Evolutionary conservation across 2,888 invertebrate species (phyloP), one percentile per base, ranked within the genome.

Genomic region (Neria commutata): DNA sequence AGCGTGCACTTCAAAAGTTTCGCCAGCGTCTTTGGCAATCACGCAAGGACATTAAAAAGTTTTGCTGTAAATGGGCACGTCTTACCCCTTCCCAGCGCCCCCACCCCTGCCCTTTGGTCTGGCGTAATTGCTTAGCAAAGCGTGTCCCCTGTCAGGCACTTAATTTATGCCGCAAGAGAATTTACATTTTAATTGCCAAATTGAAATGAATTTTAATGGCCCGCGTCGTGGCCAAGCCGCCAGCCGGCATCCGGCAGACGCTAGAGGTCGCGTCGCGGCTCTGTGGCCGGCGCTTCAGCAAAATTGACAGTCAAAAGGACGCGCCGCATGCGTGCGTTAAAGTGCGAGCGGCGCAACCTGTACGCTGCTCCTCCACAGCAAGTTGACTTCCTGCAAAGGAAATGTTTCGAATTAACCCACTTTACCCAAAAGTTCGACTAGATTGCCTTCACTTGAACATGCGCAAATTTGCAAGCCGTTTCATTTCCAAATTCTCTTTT

Each of bases 171-270:
- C 42, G 42, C 42, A 21, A 42, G 42, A 19, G 42, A 19, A 42
- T 42, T 42, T 42, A 42, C 42, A 42, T 42, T 42, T 42, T 42
- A 42, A 42, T 42, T 42, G 21, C 42, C 42, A 42, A 42, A 19
- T 21, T 19, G 21, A 19, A 42, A 42, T 42, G 42, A 42, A 42
- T 42, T 42, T 42, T 42, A 42, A 42, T 42, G 21, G 42, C 42
- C 42, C 21, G 42, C 42, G 4, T 37, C n/a, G 37, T 14, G 8
- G 37, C n/a, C 37, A n/a, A 37, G 37, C n/a, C 8, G 10, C 37
- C 37, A 14, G n/a, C 11, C 8, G 37, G 37, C 37, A n/a, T 8
- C 4, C 11, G 4, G 37, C 37, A n/a, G 14, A n/a, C 29, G 11
- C 29, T 29, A 11, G 29, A 29, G 29, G 29, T 6, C 6, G 6